These are phyloP conservation scores for Scaptodrosophila lebanonensis DNA, from an alignment of 1,140 invertebrate genomes.

Conservation along the genomic window DNA sequence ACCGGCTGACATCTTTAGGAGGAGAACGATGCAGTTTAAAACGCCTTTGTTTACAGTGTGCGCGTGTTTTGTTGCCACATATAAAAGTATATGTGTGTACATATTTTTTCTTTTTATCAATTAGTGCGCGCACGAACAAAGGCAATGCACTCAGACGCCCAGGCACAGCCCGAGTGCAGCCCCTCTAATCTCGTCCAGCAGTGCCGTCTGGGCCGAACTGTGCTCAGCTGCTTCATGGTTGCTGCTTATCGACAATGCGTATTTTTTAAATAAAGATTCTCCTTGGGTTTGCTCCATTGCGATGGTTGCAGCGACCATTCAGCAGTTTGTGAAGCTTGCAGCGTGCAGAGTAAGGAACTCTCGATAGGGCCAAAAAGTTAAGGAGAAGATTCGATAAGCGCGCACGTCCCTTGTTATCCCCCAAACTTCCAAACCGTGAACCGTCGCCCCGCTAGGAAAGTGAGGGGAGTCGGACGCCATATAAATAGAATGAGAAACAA, in stretches of 20 bases:
- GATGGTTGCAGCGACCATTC: too few species aligned
- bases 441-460: too few species aligned
- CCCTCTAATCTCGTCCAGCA: slow-evolving; percentile 49
- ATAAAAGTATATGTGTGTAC: slow-evolving; percentile 1
- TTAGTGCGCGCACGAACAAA: slow-evolving; percentile 61
- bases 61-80: too few species aligned
- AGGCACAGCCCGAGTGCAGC: slow-evolving; percentile 3
- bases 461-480: too few species aligned
- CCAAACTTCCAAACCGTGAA: slow-evolving; percentile 15
- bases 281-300: too few species aligned
- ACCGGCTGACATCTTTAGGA: too few species aligned
- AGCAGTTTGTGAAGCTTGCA: too few species aligned
- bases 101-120: slow-evolving; percentile 51
- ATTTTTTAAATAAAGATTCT: slow-evolving; percentile 41
- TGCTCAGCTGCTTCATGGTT: slow-evolving; percentile 52
- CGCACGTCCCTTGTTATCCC: slow-evolving; percentile 1
- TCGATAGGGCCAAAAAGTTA: slow-evolving; percentile 24
- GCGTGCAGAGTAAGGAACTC: too few species aligned
- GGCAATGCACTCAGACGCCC: slow-evolving; percentile 47
- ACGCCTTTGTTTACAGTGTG: too few species aligned
- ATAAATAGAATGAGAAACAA: too few species aligned
- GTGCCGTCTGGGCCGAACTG: slow-evolving; percentile 17
- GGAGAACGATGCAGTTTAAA: too few species aligned
- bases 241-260: slow-evolving; percentile 24
- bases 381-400: slow-evolving; percentile 6